Evolutionary conservation across 2,113 vertebrate genomes (phyloP).

Genomic region (Azemiops feae): DNA sequence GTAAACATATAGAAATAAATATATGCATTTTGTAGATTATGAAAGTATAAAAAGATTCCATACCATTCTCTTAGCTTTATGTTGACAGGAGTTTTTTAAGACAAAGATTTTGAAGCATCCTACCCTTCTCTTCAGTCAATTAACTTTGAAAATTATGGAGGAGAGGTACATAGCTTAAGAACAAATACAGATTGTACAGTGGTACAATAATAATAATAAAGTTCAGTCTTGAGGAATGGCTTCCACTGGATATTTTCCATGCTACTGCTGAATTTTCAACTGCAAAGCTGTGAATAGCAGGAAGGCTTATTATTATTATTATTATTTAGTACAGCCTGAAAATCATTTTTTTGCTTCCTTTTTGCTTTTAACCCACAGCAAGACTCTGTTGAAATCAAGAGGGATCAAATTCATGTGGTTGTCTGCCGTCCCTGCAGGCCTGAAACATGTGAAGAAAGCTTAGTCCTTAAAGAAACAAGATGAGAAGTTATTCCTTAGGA

Average conservation of each 20-base stretch:
- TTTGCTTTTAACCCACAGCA: background rate
- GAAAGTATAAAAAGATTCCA: background rate
- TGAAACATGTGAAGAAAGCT: background rate
- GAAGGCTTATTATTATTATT: background rate
- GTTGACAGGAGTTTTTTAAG: background rate
- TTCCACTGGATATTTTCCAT: background rate
- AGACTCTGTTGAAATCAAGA: background rate
- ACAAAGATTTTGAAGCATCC: background rate
- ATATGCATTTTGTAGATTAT: background rate
- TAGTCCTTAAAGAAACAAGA: background rate
- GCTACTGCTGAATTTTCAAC: background rate
- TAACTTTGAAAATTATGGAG: too few relatives aligned
- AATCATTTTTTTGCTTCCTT: background rate
- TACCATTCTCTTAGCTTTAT: background rate
- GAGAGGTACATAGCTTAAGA: too few relatives aligned
- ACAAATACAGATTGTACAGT: background rate
- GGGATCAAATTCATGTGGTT: background rate
- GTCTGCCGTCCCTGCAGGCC: background rate
- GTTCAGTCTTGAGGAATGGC: background rate
- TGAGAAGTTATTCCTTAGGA: background rate
- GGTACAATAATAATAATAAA: background rate
- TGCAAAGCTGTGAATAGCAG: background rate
- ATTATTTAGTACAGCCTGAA: background rate
- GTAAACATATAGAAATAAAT: background rate
- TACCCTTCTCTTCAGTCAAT: background rate